Conservation (phyloP, 2,888 invertebrate species). For the Cremastobaeus sp. region DNA sequence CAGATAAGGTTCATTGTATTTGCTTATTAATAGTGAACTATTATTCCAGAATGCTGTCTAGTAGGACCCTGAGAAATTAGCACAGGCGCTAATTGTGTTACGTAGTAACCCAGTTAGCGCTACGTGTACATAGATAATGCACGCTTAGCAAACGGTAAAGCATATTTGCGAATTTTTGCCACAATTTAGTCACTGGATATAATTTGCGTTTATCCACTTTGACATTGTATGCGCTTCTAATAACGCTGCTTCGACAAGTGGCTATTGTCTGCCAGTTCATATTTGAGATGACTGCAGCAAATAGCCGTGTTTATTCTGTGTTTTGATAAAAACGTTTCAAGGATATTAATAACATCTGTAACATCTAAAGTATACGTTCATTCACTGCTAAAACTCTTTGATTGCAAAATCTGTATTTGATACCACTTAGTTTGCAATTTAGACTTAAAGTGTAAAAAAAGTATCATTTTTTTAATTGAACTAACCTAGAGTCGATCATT, state of each 20-base stretch:
- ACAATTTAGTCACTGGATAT: conserved; percentile 15
- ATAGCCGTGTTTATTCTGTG: too few species aligned
- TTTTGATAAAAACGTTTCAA: too few species aligned
- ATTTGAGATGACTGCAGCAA: conserved; percentile 2
- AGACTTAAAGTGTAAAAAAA: too few species aligned
- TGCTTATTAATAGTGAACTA: conserved; percentile 75
- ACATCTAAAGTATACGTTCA: too few species aligned
- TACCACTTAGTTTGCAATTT: too few species aligned
- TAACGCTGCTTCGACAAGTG: conserved; percentile 35
- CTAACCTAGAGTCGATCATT: too few species aligned
- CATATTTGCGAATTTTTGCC: conserved; percentile 45
- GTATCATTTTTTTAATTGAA: too few species aligned
- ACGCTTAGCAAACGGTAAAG: conserved; percentile 48
- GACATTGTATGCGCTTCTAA: conserved; percentile 31
- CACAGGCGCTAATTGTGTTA: conserved; percentile 75
- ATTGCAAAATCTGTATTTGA: too few species aligned
- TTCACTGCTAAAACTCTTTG: too few species aligned
- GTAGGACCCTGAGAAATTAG: conserved; percentile 74
- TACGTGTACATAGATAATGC: conserved; percentile 47
- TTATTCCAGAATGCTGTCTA: conserved; percentile 71
- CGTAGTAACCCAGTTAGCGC: conserved; percentile 71
- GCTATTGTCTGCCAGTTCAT: conserved; percentile 35
- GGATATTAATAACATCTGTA: too few species aligned
- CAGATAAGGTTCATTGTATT: conserved; percentile 73
- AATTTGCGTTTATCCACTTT: conserved; percentile 36